Base-by-base conservation (phyloP, 2,113 vertebrate genomes). In the Etheostoma spectabile region DNA sequence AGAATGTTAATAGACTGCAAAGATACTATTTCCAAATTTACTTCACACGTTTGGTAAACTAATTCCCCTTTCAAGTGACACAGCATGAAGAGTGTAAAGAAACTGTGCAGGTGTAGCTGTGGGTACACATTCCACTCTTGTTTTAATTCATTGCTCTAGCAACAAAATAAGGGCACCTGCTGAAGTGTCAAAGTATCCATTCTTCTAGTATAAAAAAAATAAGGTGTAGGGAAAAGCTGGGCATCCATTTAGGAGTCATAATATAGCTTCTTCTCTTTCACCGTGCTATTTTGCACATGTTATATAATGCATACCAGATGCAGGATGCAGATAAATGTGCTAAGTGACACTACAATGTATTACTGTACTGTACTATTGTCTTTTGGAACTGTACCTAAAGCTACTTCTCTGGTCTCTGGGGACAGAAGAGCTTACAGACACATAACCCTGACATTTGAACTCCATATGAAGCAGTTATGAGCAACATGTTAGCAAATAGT, bases 71-170 rank as follows among this genome's bases (percentile, higher is more conserved):
- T 68, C 49, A 65, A 66, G 33, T 53, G 49, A 38, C 49, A 52
- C 16, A 14, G 30, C 24, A 33, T 21, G 53, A 35, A 49, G 33
- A 72, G 15, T 67, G 19, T 22, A 62, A 59, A 49, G 45, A 56
- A 78, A 27, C 24, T 1, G 35, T 53, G 65, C 85, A 79, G 66
- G 33, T 70, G 75, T 16, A 59, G 22, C 69, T 56, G 6, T 69
- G 33, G 46, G 14, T 11, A 42, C 49, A 38, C 46, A 5, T 57
- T 61, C 57, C 45, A 62, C 48, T 77, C 45, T 35, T 33, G 33
- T 53, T 73, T 79, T 86, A 73, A 89, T 65, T 16, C 70, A 78
- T 84, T 86, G 33, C 63, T 24, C 67, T 61, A 52, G 45, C 67
- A 61, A 71, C 48, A 30, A 76, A 64, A 62, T 66, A 73, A 60